Base-by-base conservation (phyloP, 1,140 invertebrate genomes). In the Armadillidium nasatum region DNA sequence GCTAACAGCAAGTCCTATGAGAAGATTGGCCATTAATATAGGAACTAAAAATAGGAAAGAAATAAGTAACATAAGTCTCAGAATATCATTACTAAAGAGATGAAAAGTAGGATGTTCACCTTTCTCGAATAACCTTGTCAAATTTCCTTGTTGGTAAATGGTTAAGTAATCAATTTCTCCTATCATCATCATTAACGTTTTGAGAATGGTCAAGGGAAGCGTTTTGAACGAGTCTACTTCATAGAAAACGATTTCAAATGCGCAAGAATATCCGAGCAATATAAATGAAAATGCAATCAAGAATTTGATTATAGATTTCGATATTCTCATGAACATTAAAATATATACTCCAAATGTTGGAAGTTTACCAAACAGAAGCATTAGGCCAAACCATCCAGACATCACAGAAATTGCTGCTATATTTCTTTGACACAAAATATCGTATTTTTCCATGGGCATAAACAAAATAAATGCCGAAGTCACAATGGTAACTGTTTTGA, bases 341-440 rank as follows among this genome's bases (percentile, higher is more conserved):
- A 83, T 82, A 71, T 83, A 82, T 22, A 80, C 93, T 0, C 92
- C 92, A 22, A 91, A 84, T 46, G 87, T 83, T 4, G 88, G 88
- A 4, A 92, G 91, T 78, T 92, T 89, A 6, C 92, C 92, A 33
- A 93, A 89, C 0, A 94, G 83, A 10, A 93, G 84, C 4, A 93
- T 88, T n/a, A 94, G 83, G 82, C 93, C 91, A 75, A 90, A 86
- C 46, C 92, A 90, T 0, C 91, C 90, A 50, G 93, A 82, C n/a
- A 94, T 83, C 76, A 93, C 90, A 0, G 88, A 88, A 4, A 92
- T 81, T 0, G 91, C 89, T 0, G 89, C 86, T 9, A 85, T 72
- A 71, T 85, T 83, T 2, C 76, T 50, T 66, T 78, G 73, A 0
- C 74, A n/a, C 68, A 72, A 23, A 60, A 15, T 19, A 60, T 60